A percentile compares a stretch with the other conserved stretches of the same genome.
Evolutionary conservation across 2,888 invertebrate species (phyloP).

Genomic region (Anaspis maculata): DNA sequence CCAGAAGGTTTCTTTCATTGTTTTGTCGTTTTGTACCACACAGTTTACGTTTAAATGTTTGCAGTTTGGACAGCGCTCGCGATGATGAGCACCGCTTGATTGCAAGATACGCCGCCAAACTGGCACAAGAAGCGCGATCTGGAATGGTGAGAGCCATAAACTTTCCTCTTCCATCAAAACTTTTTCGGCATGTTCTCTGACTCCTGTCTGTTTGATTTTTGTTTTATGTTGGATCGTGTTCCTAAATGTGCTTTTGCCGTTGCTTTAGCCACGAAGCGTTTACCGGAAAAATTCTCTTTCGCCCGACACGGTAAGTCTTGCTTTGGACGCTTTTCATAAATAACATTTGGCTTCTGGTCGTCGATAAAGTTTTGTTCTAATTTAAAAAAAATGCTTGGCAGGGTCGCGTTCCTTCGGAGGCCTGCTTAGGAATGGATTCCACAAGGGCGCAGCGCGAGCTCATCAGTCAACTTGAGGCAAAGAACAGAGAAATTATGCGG

Average conservation of each 20-base stretch:
- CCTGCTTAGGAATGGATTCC: conserved; percentile 72
- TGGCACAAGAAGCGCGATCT: conserved; percentile 86
- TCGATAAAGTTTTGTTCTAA: neutral
- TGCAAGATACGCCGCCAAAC: conserved; percentile 89
- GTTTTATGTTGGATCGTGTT: conserved; percentile 24
- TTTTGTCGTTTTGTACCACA: no score
- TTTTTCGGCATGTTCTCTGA: conserved; percentile 16
- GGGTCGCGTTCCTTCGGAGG: conserved; percentile 64
- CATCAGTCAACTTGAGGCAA: conserved; percentile 85
- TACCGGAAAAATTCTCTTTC: conserved; percentile 52
- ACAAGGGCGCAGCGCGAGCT: conserved; percentile 85
- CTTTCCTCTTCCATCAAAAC: conserved; percentile 1
- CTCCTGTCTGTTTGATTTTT: conserved; percentile 8
- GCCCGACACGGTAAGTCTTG: conserved; percentile 51
- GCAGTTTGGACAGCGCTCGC: conserved; percentile 41
- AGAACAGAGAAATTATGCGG: conserved; percentile 93
- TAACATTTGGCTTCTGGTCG: neutral
- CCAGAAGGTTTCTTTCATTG: conserved; percentile 41
- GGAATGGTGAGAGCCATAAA: conserved; percentile 46
- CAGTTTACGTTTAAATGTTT: conserved; percentile 12
- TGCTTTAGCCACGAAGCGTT: conserved; percentile 50
- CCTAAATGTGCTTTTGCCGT: conserved; percentile 38
- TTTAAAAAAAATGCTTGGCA: conserved; percentile 25
- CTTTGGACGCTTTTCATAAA: conserved; percentile 16
- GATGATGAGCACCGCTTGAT: conserved; percentile 96